Evolutionary conservation across 1,140 invertebrate species (phyloP), one percentile per base, ranked within the genome.

Genomic region (Neotoxoptera formosana): DNA sequence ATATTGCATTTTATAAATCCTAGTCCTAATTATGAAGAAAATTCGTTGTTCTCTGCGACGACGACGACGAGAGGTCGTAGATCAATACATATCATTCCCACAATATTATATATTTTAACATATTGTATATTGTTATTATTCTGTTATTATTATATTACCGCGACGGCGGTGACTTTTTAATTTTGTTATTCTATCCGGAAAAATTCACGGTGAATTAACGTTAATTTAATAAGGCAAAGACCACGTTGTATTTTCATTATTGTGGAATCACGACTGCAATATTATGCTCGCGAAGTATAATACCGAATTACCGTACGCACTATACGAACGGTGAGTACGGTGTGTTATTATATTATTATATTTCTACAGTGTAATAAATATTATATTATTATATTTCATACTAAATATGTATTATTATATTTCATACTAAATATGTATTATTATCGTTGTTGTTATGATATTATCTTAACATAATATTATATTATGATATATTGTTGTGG

Each of bases 281-380:
- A 76, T 76, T n/a, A n/a, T 17, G n/a, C 30, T n/a, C 14, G n/a
- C 7, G 60, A 20, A 76, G 21, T 76, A 53, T 53, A 53, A 53
- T 23, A 23, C n/a, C n/a, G n/a, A 76, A 76, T 76, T 76, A 76
- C 60, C 30, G 60, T 76, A 76, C 6, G n/a, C n/a, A n/a, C n/a
- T n/a, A n/a, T 34, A n/a, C 11, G 11, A 67, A n/a, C 60, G 60
- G 60, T 76, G n/a, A 76, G 30, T 17, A 76, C 30, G 30, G 60
- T 76, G 30, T 76, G n/a, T 76, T 76, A 67, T 67, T 67, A 7
- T 67, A 7, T 67, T 67, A 30, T 67, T 76, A n/a, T n/a, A 53
- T 53, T n/a, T n/a, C n/a, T 76, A 76, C 60, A 76, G n/a, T 76
- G 60, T 76, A n/a, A 76, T n/a, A 76, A n/a, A 76, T 76, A n/a